These are phyloP conservation scores for Vannuccia rotundouncinata DNA, from an alignment of 2,888 invertebrate species.

Conservation along the genomic window DNA sequence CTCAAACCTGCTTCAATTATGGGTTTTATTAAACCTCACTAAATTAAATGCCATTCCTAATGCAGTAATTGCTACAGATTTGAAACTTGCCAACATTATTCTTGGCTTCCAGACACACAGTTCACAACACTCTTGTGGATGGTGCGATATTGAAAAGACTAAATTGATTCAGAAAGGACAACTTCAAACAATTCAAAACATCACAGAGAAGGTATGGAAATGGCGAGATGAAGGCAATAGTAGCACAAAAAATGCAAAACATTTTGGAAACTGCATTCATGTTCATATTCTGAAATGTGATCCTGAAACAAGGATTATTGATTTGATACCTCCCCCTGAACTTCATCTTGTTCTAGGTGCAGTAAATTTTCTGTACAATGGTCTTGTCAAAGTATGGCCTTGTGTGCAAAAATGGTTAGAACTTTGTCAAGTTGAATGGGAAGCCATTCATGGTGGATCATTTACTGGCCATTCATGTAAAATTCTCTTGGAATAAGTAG, in stretches of 20 bases:
- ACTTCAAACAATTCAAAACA: slow-evolving; percentile 10
- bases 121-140: not conserved
- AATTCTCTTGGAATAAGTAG: not conserved
- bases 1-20: not conserved
- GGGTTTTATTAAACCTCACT: not conserved
- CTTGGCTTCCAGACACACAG: slow-evolving; percentile 30
- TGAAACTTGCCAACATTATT: slow-evolving; percentile 33
- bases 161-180: not conserved
- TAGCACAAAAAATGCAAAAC: not conserved
- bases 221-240: not conserved
- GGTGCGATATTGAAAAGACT: not conserved
- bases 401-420: not conserved
- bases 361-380: slow-evolving; percentile 2
- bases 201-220: slow-evolving; percentile 23
- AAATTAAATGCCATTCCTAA: not conserved
- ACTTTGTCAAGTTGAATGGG: slow-evolving; percentile 1
- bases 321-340: slow-evolving; percentile 29
- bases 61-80: not conserved
- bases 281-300: not conserved
- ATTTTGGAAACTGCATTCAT: slow-evolving; percentile 11
- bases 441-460: slow-evolving; percentile 7
- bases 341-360: not conserved
- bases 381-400: slow-evolving; percentile 27
- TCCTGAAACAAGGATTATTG: slow-evolving; percentile 11
- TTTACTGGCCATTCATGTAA: slow-evolving; percentile 13